Evolutionary conservation across 2,113 vertebrate species (phyloP).

Genomic region (Lepus timidus): DNA sequence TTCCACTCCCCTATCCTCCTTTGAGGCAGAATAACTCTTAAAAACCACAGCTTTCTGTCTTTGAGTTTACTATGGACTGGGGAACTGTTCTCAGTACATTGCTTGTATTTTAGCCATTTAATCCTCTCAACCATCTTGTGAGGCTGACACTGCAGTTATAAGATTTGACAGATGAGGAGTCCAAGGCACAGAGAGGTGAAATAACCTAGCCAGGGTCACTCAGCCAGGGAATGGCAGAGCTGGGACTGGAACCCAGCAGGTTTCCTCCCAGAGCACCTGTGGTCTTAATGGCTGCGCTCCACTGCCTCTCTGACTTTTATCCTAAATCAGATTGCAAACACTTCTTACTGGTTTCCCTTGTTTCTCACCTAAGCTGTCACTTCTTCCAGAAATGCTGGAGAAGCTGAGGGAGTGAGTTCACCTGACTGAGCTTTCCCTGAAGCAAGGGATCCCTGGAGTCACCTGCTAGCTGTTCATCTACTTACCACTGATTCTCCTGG

Average conservation of each 20-base stretch:
- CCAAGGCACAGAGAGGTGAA: conserved; percentile 17
- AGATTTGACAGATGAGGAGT: not conserved
- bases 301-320: not conserved
- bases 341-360: not conserved
- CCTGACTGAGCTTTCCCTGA: not conserved
- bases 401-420: not conserved
- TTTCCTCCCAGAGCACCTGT: conserved; percentile 6
- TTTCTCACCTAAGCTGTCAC: not conserved
- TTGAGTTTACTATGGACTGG: conserved; percentile 17
- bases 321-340: not conserved
- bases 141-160: not conserved
- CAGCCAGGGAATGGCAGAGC: not conserved
- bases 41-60: not conserved
- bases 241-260: not conserved
- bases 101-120: not conserved
- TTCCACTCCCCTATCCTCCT: not conserved
- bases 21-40: not conserved
- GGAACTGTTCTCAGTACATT: not conserved
- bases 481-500: not conserved
- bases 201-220: not conserved
- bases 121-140: not conserved
- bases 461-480: not conserved
- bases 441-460: not conserved
- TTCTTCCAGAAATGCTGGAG: not conserved
- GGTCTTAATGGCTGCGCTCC: not conserved